These are phyloP conservation scores for Notodonta dromedarius DNA, from an alignment of 2,888 invertebrate genomes.

Conservation along the genomic window DNA sequence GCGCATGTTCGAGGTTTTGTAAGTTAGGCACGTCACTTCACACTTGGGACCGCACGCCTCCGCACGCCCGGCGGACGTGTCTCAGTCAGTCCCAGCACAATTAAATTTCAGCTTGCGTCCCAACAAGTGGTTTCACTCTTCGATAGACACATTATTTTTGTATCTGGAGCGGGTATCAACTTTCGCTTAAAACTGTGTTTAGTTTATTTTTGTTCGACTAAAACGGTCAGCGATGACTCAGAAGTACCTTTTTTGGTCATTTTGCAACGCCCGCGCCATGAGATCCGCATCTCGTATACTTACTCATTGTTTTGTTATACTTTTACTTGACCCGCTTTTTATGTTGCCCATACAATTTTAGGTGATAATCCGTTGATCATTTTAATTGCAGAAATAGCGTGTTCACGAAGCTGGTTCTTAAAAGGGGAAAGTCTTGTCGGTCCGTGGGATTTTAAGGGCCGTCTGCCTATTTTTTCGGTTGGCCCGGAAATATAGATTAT, in stretches of 20 bases:
- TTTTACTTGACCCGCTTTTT: conserved; percentile 34
- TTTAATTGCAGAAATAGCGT: neutral
- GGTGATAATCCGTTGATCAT: conserved; percentile 8
- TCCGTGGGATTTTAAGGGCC: neutral
- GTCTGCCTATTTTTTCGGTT: too few species aligned
- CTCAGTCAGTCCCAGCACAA: conserved; percentile 35
- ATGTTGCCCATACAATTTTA: conserved; percentile 11
- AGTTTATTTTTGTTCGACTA: conserved; percentile 37
- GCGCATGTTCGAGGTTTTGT: conserved; percentile 10
- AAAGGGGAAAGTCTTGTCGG: neutral
- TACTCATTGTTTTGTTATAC: conserved; percentile 28
- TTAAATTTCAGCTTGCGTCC: conserved; percentile 62
- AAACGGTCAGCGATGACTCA: conserved; percentile 19
- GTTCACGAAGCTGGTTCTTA: neutral
- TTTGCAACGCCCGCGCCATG: conserved; percentile 18
- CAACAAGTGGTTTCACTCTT: conserved; percentile 68
- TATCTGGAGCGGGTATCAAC: conserved; percentile 64
- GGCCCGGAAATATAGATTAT: too few species aligned
- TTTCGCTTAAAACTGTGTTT: conserved; percentile 57
- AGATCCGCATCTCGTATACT: conserved; percentile 18
- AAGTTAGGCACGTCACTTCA: conserved; percentile 41
- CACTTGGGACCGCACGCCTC: conserved; percentile 37
- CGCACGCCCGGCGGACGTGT: conserved; percentile 33
- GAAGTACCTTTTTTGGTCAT: conserved; percentile 27
- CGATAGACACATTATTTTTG: conserved; percentile 66